Conservation (phyloP, 37 sponge, comb jelly and placozoan genomes). For the Amphimedon queenslandica region DNA sequence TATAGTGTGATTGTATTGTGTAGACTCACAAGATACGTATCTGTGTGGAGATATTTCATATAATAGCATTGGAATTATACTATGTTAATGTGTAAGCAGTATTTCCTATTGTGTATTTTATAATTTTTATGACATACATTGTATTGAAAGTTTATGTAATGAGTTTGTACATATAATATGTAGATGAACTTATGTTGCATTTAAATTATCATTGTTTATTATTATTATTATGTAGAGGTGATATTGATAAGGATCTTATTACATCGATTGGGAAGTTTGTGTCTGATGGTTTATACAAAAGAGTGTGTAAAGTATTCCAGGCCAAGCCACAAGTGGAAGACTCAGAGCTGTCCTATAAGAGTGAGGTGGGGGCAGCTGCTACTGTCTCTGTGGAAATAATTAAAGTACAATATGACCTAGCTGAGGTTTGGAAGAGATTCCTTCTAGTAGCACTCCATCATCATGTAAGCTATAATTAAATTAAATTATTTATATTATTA, state of each 20-base stretch:
- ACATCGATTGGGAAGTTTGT: slow-evolving; percentile 27
- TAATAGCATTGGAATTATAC: slow-evolving; percentile 59
- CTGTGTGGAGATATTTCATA: slow-evolving; percentile 41
- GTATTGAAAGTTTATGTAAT: no score
- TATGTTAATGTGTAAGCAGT: slow-evolving; percentile 10
- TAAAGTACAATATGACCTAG: slow-evolving; percentile 36
- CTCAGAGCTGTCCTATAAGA: no score
- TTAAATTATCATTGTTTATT: no score
- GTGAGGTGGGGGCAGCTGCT: background rate
- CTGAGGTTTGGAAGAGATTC: slow-evolving; percentile 23
- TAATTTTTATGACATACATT: no score
- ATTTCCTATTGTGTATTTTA: background rate
- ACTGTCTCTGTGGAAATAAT: background rate
- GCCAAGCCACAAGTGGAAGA: no score
- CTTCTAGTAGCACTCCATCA: slow-evolving; percentile 24
- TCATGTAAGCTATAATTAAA: slow-evolving; percentile 19
- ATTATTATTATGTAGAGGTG: no score
- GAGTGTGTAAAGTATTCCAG: slow-evolving; percentile 40
- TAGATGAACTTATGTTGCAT: no score
- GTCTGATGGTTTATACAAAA: slow-evolving; percentile 13
- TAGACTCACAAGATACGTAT: slow-evolving; percentile 14
- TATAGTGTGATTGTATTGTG: background rate
- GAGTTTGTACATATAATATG: no score
- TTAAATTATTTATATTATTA: background rate
- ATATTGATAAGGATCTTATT: slow-evolving; percentile 32